A percentile compares a stretch with the other conserved stretches of the same genome.
Conservation (phyloP, 2,113 vertebrate species). For the Setophaga coronata region DNA sequence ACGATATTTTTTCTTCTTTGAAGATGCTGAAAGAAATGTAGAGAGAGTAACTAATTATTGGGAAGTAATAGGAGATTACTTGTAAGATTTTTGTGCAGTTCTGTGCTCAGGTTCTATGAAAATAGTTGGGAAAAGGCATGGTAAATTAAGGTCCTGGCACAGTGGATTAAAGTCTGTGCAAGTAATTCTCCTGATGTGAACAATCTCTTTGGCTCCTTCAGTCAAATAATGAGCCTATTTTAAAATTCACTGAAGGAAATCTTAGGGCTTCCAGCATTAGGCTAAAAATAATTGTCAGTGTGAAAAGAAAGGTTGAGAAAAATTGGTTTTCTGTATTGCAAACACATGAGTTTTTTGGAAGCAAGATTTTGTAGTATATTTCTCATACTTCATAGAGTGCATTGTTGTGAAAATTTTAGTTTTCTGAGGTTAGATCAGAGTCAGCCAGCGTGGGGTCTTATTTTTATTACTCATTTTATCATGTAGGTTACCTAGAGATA, state of each 20-base stretch:
- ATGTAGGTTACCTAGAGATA: not conserved
- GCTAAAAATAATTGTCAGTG: not conserved
- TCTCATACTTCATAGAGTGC: not conserved
- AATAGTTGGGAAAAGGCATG: not conserved
- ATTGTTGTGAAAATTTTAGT: not conserved
- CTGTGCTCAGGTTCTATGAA: not conserved
- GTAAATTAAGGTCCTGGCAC: not conserved
- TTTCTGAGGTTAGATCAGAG: not conserved
- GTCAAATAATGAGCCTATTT: conserved; percentile 11
- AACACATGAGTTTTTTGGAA: not conserved
- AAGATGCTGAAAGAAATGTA: not conserved
- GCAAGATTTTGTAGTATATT: not conserved
- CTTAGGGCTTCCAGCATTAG: not conserved
- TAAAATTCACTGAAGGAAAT: conserved; percentile 8
- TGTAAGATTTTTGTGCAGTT: not conserved
- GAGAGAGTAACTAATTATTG: not conserved
- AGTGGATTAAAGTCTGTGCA: not conserved
- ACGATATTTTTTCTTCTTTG: not conserved
- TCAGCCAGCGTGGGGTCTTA: not conserved
- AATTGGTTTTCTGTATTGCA: not conserved
- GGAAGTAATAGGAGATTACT: not conserved
- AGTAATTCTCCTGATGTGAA: conserved; percentile 3
- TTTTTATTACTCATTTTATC: not conserved
- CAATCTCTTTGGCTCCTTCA: not conserved
- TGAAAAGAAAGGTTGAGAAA: not conserved